Evolutionary conservation across 2,888 invertebrate species (phyloP), one percentile per base, ranked within the genome.

Genomic region (Troides helena): DNA sequence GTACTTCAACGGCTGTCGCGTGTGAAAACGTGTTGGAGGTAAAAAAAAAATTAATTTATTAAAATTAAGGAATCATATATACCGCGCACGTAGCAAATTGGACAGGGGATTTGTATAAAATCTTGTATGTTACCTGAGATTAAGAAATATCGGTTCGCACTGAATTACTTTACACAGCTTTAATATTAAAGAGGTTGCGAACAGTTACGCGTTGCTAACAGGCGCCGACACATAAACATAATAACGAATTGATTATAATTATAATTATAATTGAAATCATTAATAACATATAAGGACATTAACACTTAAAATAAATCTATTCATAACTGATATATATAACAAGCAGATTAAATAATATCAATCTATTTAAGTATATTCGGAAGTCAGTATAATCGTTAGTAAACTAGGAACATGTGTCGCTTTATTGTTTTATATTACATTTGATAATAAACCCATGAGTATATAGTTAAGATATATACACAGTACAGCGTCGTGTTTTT

Each of bases 91-190:
- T 67, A 61, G 62, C 70, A 71, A 71, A 71, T 71, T 71, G 70
- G 70, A 71, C 70, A 65, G 61, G 64, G 67, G 64, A 71, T 67
- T 71, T 71, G 65, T 71, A 65, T 71, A 67, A 65, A 64, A 67
- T 71, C 61, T 56, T 71, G 65, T 67, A 67, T 65, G 70, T 67
- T 71, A 68, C 56, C 67, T 62, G 70, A 64, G 67, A 68, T 71
- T 71, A 71, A 71, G 70, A 71, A 67, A 67, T 67, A 71, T 71
- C 58, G 64, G 67, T 71, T 71, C 70, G 64, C 70, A 50, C 64
- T 65, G 67, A 65, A 65, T 70, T 67, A 53, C 63, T 67, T 59
- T 60, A 67, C 70, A 60, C 63, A 56, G 25, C 21, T 70, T 67
- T 30, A 70, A 70, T 70, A 70, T 67, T 67, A 67, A 70, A 67